Percentiles rank a stretch among this genome's conserved stretches.
Conservation (phyloP, 2,113 vertebrate genomes). For the Colinus virginianus region DNA sequence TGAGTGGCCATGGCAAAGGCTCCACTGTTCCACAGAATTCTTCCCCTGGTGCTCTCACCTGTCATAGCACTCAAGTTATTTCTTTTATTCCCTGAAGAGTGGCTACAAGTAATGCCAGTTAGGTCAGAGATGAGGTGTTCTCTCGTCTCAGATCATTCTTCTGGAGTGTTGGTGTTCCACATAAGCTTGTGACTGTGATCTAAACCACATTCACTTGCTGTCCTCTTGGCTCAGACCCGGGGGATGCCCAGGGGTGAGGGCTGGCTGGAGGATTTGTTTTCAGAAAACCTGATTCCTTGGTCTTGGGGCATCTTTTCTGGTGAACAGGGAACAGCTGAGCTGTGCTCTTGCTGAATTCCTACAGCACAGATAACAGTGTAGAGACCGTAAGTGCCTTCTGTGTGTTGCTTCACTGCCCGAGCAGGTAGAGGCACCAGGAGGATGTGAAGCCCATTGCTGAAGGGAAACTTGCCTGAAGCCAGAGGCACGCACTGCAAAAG, state of each 20-base stretch:
- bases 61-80: not conserved
- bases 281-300: not conserved
- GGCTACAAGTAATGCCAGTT: rapidly evolving
- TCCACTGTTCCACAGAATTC: not conserved
- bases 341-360: not conserved
- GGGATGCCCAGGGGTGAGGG: not conserved
- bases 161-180: not conserved
- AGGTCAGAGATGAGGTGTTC: not conserved
- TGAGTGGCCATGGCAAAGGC: not conserved
- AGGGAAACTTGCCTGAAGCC: not conserved
- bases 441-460: rapidly evolving
- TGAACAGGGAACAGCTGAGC: not conserved
- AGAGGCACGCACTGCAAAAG: not conserved
- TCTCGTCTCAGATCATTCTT: not conserved
- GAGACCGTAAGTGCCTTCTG: not conserved
- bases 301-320: not conserved
- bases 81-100: not conserved
- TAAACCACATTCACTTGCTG: not conserved
- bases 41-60: not conserved
- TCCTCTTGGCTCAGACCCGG: not conserved
- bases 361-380: rapidly evolving
- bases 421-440: not conserved
- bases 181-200: too few species aligned
- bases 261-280: too few species aligned
- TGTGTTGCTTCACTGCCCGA: rapidly evolving